Evolutionary conservation across 2,888 invertebrate genomes (phyloP).

Genomic region (Lithophane ornitopus): DNA sequence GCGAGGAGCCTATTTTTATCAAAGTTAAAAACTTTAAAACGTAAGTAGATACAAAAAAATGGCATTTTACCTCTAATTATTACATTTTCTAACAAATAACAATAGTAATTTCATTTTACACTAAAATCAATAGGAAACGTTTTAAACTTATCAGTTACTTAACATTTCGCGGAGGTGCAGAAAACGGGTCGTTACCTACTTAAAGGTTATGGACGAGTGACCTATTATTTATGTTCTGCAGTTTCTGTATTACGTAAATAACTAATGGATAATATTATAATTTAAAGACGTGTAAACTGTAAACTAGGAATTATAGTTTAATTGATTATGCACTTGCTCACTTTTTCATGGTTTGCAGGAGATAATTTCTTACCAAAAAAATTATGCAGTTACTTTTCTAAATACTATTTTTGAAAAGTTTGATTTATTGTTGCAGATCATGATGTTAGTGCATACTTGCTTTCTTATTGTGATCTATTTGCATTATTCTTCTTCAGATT

Average conservation of each 20-base stretch:
- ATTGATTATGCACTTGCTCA: not conserved
- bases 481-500: no score
- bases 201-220: conserved; percentile 27
- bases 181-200: conserved; percentile 11
- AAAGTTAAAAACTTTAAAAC: no score
- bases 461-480: not conserved
- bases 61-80: no score
- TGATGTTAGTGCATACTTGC: no score
- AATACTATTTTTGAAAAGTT: not conserved
- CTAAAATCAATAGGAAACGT: not conserved
- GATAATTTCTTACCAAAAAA: no score
- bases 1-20: not conserved
- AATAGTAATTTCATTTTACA: not conserved
- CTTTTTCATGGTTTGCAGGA: not conserved
- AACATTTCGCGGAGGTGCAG: conserved; percentile 1
- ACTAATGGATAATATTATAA: conserved; percentile 24
- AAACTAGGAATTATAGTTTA: conserved; percentile 4
- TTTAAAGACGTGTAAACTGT: conserved; percentile 6
- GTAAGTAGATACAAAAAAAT: no score
- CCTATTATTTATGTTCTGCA: conserved; percentile 16
- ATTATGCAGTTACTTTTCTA: no score
- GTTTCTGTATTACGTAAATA: conserved; percentile 34
- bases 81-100: not conserved
- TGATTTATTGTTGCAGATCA: not conserved
- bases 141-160: conserved; percentile 23